Conservation (phyloP, 2,888 invertebrate species). For the Chymomyza amoena region DNA sequence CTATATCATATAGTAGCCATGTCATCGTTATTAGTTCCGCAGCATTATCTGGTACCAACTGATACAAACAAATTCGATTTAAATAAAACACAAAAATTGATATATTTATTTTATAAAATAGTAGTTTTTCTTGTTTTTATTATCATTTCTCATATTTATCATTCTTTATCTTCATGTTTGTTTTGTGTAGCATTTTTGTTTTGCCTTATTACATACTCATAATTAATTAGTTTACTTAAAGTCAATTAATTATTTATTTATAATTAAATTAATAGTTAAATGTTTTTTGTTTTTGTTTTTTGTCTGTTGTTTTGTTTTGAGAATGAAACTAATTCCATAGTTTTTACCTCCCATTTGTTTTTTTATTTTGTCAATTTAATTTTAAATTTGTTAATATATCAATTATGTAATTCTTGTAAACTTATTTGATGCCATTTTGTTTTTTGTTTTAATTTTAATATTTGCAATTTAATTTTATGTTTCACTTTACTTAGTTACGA, state of each 20-base stretch:
- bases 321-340: constrained; percentile 58
- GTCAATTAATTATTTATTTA: constrained; percentile 64
- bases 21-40: no score
- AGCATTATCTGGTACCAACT: no score
- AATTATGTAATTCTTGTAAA: constrained; percentile 1
- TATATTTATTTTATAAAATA: constrained; percentile 71
- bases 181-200: constrained; percentile 48
- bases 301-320: constrained; percentile 35
- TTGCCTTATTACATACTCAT: constrained; percentile 48
- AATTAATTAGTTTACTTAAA: constrained; percentile 57
- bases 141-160: constrained; percentile 66
- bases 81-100: background rate
- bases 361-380: constrained; percentile 44
- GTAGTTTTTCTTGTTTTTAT: constrained; percentile 67
- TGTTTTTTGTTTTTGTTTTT: constrained; percentile 63
- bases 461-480: constrained; percentile 52
- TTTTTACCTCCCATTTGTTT: constrained; percentile 31
- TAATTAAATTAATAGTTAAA: constrained; percentile 75
- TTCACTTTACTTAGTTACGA: constrained; percentile 44
- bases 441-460: constrained; percentile 33
- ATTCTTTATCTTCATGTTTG: constrained; percentile 30
- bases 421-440: constrained; percentile 9
- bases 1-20: no score
- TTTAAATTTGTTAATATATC: constrained; percentile 20
- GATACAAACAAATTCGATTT: no score